A percentile compares a stretch with the other conserved stretches of the same genome.
Conservation (phyloP, 92 coral and sea anemone genomes). For the Pocillopora meandrina region DNA sequence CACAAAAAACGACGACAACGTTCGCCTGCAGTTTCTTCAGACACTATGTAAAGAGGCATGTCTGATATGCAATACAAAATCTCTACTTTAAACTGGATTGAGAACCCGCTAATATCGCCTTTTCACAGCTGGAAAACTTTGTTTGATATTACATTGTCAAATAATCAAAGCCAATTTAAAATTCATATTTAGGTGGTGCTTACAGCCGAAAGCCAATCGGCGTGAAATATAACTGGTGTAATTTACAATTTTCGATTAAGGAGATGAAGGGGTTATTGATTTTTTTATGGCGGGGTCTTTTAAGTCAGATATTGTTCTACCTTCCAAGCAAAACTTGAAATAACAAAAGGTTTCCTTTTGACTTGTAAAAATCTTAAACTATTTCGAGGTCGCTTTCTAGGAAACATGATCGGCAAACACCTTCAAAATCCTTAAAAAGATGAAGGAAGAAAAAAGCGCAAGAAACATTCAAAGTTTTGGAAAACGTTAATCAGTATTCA, state of each 20-base stretch:
- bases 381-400: background rate
- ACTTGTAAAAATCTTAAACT: no score
- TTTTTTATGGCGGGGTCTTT: conserved; percentile 11
- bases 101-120: background rate
- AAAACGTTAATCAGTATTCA: background rate
- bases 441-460: background rate
- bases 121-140: background rate
- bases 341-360: background rate
- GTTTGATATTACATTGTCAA: background rate
- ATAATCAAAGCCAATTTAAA: background rate
- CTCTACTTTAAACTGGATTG: background rate
- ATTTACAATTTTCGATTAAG: conserved; percentile 5
- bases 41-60: no score
- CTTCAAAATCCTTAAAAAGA: background rate
- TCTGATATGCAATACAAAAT: no score
- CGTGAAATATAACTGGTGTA: conserved; percentile 5
- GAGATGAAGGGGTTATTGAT: conserved; percentile 16
- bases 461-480: background rate
- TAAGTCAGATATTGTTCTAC: background rate
- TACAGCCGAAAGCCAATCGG: background rate
- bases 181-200: conserved; percentile 16
- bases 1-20: no score
- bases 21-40: no score
- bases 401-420: background rate
- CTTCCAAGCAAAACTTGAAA: background rate